Percentiles rank a stretch among this genome's conserved stretches.
Conservation (phyloP, 2,888 invertebrate species). For the Nasonovia ribisnigri region DNA sequence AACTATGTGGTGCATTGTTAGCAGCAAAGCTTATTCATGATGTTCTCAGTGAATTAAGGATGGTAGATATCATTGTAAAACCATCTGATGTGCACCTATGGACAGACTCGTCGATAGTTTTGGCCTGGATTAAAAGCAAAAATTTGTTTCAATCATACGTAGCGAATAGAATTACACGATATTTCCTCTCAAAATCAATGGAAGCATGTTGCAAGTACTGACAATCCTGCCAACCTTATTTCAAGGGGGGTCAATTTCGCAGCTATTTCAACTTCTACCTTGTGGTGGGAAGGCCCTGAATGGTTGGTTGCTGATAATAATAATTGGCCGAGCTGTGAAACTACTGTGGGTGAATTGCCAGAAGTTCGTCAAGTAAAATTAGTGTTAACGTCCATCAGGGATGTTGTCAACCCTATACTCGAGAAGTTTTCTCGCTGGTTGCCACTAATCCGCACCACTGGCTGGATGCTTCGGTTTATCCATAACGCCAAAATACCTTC, state of each 20-base stretch:
- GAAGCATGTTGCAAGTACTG: background rate
- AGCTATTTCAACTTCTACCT: background rate
- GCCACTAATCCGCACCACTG: background rate
- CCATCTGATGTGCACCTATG: constrained; percentile 12
- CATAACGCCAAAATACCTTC: too few relatives aligned
- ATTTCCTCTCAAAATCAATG: background rate
- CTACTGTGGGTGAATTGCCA: too few relatives aligned
- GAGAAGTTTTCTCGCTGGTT: background rate
- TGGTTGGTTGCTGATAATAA: background rate
- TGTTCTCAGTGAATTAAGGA: constrained; percentile 4
- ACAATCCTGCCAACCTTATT: background rate
- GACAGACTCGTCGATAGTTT: constrained; percentile 61
- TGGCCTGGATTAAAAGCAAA: constrained; percentile 61
- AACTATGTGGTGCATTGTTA: constrained; percentile 48
- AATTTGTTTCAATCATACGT: constrained; percentile 65
- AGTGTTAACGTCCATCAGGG: background rate
- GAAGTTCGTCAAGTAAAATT: background rate
- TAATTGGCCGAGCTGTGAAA: background rate
- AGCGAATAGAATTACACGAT: constrained; percentile 64
- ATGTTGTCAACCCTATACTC: too few relatives aligned
- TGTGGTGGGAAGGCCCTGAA: background rate
- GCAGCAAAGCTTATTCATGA: constrained; percentile 26
- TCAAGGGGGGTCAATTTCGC: background rate
- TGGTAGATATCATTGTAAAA: background rate
- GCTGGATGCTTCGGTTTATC: background rate